phyloP scores from a whole-genome alignment of 2,888 invertebrate species.

The Dichetophora obliterata region DNA sequence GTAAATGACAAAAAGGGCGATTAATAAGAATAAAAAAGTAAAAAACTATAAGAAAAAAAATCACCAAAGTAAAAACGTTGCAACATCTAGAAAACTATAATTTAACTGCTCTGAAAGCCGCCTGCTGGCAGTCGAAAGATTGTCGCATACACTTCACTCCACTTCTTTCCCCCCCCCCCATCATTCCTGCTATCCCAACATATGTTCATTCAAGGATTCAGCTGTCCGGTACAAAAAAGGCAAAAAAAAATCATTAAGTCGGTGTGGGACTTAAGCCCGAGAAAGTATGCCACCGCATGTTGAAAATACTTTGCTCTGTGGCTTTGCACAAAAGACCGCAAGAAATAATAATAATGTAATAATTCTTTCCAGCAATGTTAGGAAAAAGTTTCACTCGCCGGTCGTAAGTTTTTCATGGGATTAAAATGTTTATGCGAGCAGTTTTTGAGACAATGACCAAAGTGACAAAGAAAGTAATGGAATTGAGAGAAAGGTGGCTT shows the following conservation, averaged over 20 bases:
- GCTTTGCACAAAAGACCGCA: constrained; percentile 17
- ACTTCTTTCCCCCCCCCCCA: background rate
- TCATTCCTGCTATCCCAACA: background rate
- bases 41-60: background rate
- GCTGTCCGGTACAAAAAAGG: background rate
- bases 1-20: constrained; percentile 6
- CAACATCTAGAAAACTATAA: constrained; percentile 47
- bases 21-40: constrained; percentile 24
- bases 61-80: constrained; percentile 21
- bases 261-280: background rate
- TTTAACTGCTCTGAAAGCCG: too few species aligned
- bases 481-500: background rate
- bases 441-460: constrained; percentile 46
- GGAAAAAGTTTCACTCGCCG: constrained; percentile 48
- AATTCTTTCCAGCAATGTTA: constrained; percentile 48
- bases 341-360: constrained; percentile 40
- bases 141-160: background rate
- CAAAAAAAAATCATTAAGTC: background rate
- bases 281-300: constrained; percentile 18
- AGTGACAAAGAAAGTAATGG: constrained; percentile 22
- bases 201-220: background rate
- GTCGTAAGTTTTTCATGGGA: constrained; percentile 39
- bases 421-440: constrained; percentile 48
- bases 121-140: background rate
- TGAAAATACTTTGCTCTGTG: constrained; percentile 9